These are phyloP conservation scores for Falco peregrinus DNA, from an alignment of 2,797 vertebrate species.

Conservation along the genomic window DNA sequence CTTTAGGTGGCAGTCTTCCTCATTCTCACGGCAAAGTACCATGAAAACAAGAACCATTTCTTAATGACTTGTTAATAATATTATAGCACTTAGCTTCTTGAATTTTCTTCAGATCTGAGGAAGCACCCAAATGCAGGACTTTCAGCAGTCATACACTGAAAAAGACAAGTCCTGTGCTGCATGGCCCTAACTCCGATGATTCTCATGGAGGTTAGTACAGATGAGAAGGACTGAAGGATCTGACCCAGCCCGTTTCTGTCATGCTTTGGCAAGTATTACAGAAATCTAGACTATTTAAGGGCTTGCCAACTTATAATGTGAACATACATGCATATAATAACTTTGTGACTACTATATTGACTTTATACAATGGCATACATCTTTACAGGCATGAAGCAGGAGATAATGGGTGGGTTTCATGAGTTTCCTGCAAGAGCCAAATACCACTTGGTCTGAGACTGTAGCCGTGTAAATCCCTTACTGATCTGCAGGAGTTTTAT, in stretches of 20 bases:
- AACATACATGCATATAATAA: neutral
- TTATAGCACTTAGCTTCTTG: neutral
- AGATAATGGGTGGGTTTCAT: neutral
- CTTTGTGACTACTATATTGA: neutral
- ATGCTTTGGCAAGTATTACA: neutral
- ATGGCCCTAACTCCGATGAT: neutral
- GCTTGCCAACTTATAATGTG: too few relatives aligned
- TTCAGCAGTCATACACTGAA: neutral
- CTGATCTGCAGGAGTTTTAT: neutral
- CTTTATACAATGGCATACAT: neutral
- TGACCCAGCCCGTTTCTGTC: neutral
- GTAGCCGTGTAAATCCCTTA: neutral
- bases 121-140: neutral
- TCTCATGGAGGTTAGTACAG: neutral
- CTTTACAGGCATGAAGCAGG: rapidly evolving
- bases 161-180: neutral
- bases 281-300: neutral
- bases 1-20: neutral
- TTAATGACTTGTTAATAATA: neutral
- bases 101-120: neutral
- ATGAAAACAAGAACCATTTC: neutral
- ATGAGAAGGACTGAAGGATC: neutral
- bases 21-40: too few relatives aligned
- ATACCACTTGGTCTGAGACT: neutral
- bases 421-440: neutral